These are phyloP conservation scores for Rhinogobio ventralis DNA, from an alignment of 2,797 vertebrate genomes.

Conservation along the genomic window DNA sequence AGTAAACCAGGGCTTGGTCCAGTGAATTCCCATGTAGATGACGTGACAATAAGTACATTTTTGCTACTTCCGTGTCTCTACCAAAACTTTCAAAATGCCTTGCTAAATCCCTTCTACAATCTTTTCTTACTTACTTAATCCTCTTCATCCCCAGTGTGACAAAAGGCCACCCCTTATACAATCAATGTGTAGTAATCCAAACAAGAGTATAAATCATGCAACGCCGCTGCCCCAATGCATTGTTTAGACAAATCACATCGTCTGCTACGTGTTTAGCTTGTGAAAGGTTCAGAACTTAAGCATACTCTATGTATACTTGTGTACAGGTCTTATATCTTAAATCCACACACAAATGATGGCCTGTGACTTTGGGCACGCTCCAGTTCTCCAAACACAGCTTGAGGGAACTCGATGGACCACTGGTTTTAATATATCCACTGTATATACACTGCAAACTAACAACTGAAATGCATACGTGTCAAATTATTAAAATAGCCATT, in stretches of 20 bases:
- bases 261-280: neutral
- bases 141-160: too few species aligned
- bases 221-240: neutral
- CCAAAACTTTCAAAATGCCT: conserved; percentile 1
- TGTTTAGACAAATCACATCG: conserved; percentile 25
- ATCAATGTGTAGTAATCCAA: conserved; percentile 46
- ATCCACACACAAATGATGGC: neutral
- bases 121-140: too few species aligned
- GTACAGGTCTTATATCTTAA: neutral
- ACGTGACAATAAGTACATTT: conserved; percentile 22
- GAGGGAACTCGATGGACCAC: neutral
- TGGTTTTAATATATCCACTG: neutral
- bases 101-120: neutral
- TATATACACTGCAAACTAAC: neutral
- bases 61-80: conserved; percentile 37
- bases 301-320: neutral
- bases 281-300: neutral
- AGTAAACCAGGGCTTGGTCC: conserved; percentile 38
- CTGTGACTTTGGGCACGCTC: neutral
- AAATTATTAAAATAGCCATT: neutral
- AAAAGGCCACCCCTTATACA: neutral
- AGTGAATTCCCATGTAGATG: conserved; percentile 3
- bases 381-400: neutral
- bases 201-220: conserved; percentile 39
- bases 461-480: too few species aligned